phyloP scores from a whole-genome alignment of 2,113 vertebrate genomes.

The Calypte anna region DNA sequence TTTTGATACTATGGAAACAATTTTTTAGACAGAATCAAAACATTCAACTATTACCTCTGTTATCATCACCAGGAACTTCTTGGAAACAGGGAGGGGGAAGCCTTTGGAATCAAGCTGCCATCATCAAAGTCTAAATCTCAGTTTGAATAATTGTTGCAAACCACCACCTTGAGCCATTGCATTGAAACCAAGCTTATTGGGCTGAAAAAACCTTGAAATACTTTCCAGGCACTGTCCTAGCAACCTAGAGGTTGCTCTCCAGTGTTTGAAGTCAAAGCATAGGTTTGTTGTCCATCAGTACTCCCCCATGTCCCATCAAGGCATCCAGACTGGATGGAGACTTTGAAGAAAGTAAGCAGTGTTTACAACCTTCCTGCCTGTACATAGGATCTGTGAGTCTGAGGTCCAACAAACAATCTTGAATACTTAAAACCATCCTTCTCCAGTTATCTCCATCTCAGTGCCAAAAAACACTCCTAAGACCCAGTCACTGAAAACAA shows the following conservation, averaged over 20 bases:
- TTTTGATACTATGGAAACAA: neutral
- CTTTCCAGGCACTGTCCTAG: neutral
- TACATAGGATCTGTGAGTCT: rapidly evolving
- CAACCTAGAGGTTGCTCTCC: neutral
- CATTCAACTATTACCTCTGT: neutral
- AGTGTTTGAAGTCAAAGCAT: neutral
- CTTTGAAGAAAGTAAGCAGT: neutral
- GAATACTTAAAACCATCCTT: neutral
- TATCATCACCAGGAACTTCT: neutral
- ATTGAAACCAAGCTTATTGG: neutral
- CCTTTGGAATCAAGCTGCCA: neutral
- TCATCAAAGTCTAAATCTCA: neutral
- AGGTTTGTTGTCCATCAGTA: neutral
- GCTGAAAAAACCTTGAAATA: neutral
- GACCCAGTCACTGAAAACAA: neutral
- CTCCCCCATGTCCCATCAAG: neutral
- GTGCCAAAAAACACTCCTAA: neutral
- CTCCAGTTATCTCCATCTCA: neutral
- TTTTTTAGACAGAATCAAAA: neutral
- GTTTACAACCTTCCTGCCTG: neutral
- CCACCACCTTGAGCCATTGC: neutral
- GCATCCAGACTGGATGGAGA: neutral
- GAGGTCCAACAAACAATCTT: neutral
- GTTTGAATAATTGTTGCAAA: neutral
- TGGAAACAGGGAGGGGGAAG: neutral